These are phyloP conservation scores for Palythoa caribaeorum DNA, from an alignment of 92 coral and sea anemone genomes.

Conservation along the genomic window DNA sequence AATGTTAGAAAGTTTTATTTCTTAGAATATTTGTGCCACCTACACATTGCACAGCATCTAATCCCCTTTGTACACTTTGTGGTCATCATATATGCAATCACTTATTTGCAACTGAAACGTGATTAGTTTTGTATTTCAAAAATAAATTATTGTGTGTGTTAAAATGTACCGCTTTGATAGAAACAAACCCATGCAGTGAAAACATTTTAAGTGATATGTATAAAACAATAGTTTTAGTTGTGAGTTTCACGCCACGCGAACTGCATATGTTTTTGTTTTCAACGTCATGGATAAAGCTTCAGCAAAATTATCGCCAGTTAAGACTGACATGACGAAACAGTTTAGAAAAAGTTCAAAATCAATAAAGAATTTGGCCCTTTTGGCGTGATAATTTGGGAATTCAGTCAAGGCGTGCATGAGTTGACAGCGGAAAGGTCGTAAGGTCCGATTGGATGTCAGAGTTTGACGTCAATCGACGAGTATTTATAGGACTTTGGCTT, in stretches of 20 bases:
- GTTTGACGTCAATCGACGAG: slow-evolving; percentile 24
- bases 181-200: neutral
- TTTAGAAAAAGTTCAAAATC: neutral
- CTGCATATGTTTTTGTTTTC: neutral
- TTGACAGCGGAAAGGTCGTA: slow-evolving; percentile 27
- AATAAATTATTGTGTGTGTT: neutral
- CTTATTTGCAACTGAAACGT: neutral
- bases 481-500: slow-evolving; percentile 26
- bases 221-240: neutral
- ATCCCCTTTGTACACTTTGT: neutral
- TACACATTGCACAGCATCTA: neutral
- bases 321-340: neutral
- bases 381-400: neutral
- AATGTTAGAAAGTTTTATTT: neutral
- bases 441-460: slow-evolving; percentile 24
- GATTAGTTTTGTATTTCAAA: too few species aligned
- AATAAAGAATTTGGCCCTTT: neutral
- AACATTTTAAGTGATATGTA: neutral
- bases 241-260: neutral
- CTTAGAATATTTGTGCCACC: too few species aligned
- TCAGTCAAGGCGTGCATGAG: slow-evolving; percentile 1
- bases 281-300: neutral
- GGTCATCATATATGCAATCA: neutral
- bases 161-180: neutral
- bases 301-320: neutral